Evolutionary conservation across 2,888 invertebrate species (phyloP).

Genomic region (Ectemnius continuus): DNA sequence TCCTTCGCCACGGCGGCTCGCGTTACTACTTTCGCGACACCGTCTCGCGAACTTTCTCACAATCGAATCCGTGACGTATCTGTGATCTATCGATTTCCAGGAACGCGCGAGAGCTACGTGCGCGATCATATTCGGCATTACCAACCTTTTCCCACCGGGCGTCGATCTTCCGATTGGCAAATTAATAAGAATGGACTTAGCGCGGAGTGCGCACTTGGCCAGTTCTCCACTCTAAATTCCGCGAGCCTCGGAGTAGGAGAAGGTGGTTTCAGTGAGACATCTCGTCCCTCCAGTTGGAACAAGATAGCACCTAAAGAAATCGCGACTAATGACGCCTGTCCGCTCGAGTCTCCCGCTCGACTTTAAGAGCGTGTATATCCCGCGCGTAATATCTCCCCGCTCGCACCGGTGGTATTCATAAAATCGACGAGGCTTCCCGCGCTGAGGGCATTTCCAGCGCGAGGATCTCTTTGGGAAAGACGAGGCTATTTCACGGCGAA

Average conservation of each 20-base stretch:
- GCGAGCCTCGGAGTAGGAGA: too few species aligned
- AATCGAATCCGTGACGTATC: conserved; percentile 38
- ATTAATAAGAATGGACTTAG: too few species aligned
- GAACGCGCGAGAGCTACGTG: too few species aligned
- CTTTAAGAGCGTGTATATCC: conserved; percentile 2
- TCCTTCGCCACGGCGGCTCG: background rate
- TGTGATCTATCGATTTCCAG: too few species aligned
- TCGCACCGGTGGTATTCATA: background rate
- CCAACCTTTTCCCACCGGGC: too few species aligned
- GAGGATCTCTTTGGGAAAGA: background rate
- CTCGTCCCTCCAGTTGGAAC: background rate
- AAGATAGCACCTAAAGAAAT: background rate
- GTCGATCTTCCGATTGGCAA: too few species aligned
- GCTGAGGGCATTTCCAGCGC: background rate
- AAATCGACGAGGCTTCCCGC: background rate
- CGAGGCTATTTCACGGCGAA: too few species aligned
- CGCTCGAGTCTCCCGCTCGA: background rate
- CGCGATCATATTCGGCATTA: too few species aligned
- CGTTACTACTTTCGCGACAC: too few species aligned
- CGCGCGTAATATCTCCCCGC: background rate
- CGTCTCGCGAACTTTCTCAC: conserved; percentile 47
- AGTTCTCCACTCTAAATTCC: too few species aligned
- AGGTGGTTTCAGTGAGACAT: too few species aligned
- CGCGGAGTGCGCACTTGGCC: too few species aligned
- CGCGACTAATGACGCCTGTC: conserved; percentile 7